phyloP scores from a whole-genome alignment of 2,113 vertebrate species.

The Neodon shergylaensis region DNA sequence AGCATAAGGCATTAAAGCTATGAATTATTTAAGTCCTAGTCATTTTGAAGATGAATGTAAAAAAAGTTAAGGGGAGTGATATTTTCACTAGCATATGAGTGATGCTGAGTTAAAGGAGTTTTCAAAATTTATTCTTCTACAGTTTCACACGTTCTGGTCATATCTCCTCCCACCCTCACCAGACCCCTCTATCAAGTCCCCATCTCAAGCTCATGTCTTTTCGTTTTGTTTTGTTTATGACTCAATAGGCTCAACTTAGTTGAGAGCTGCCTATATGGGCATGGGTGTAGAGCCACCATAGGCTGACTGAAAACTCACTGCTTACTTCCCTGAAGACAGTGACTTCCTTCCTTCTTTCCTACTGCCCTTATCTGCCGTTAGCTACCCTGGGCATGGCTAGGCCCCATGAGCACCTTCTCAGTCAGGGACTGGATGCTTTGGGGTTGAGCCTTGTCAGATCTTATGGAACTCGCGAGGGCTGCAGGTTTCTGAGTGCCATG shows the following conservation, averaged over 20 bases:
- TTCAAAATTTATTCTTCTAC: not conserved
- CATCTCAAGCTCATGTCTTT: too few relatives aligned
- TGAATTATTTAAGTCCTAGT: not conserved
- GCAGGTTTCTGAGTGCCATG: not conserved
- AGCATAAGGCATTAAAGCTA: not conserved
- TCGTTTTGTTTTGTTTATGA: not conserved
- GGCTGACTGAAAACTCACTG: not conserved
- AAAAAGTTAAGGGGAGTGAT: not conserved
- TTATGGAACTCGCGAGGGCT: not conserved
- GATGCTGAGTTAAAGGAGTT: not conserved
- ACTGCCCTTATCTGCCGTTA: not conserved
- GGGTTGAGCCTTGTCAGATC: too few relatives aligned
- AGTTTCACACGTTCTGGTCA: not conserved
- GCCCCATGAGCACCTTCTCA: not conserved
- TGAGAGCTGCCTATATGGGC: not conserved
- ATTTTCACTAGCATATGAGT: not conserved
- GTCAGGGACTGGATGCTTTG: not conserved
- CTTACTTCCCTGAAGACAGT: not conserved
- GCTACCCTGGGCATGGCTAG: not conserved
- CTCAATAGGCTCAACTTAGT: not conserved
- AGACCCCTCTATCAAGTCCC: not conserved
- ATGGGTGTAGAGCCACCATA: not conserved
- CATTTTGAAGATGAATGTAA: constrained; percentile 34
- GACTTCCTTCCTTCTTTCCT: not conserved
- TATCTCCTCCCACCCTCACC: not conserved